Base-by-base conservation (phyloP, 2,113 vertebrate species). In the Panthera tigris region DNA sequence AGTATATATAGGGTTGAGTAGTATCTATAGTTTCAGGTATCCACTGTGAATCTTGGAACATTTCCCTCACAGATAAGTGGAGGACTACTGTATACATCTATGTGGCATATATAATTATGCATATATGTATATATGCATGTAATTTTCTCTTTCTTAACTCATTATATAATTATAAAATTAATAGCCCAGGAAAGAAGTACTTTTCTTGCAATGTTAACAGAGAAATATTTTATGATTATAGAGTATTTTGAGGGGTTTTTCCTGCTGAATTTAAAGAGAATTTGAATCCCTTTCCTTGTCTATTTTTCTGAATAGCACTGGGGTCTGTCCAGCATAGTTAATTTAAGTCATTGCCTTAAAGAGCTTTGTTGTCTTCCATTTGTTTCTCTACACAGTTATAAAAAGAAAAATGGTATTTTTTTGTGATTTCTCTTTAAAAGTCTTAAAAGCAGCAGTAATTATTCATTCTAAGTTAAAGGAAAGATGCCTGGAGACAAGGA, bases 131-230 rank as follows among this genome's bases (percentile, higher is more conserved):
- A 1, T 74, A 45, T 61, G 73, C 78, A 93, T 95, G 94, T 79
- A 27, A 61, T 93, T 73, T 86, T 61, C 15, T 65, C 18, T 95
- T 97, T 86, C 55, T 87, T 45, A 82, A 89, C 79, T 97, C 96
- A 90, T 84, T 91, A 84, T 92, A 45, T 89, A 80, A 93, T 81
- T 96, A 97, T 92, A 96, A 98, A 96, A 63, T 45, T 61, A 93
- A 78, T 45, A 55, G 1, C 11, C 19, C 25, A 83, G 12, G 12
- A 3, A 52, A 95, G 52, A 97, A 87, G 18, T 18, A 39, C 33
- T 91, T 82, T 95, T 82, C 21, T 66, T 31, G 8, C 55, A 50
- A 41, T 18, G 5, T 84, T 95, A 81, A 41, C 12, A 92, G 41
- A 65, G 63, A 89, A 96, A 96, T 1, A 87, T 50, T 69, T 96